A percentile compares a stretch with the other conserved stretches of the same genome.
Conservation (phyloP, 2,113 vertebrate genomes). For the Empidonax traillii region DNA sequence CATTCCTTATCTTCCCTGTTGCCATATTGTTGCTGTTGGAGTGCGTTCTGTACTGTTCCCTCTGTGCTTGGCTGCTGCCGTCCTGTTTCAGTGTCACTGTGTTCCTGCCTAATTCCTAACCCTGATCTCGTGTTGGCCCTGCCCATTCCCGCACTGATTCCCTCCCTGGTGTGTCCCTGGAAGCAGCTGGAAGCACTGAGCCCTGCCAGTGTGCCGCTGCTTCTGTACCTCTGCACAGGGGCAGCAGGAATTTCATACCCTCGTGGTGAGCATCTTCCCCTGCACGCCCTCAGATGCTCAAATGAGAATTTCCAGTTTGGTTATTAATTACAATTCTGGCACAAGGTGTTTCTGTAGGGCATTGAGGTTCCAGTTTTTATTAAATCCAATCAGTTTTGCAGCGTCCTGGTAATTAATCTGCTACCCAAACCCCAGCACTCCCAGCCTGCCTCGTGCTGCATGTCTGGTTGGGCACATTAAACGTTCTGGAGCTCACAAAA, state of each 20-base stretch:
- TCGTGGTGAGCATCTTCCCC: not conserved
- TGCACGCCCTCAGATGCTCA: not conserved
- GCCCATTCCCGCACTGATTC: not conserved
- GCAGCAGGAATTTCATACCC: not conserved
- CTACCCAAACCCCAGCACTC: accelerated
- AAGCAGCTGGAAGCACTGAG: not conserved
- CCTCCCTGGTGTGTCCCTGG: not conserved
- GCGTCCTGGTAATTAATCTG: not conserved
- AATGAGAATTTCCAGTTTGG: not conserved
- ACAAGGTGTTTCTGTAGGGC: not conserved
- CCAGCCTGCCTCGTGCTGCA: not conserved
- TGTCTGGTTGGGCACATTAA: not conserved
- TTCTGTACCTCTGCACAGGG: not conserved
- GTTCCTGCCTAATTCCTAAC: accelerated
- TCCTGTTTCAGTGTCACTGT: not conserved
- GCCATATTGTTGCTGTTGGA: not conserved
- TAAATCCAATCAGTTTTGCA: not conserved
- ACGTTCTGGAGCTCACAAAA: not conserved
- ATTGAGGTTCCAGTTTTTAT: not conserved
- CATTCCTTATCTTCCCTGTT: not conserved
- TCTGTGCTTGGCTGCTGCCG: not conserved
- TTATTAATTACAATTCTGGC: not conserved
- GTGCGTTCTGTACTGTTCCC: not conserved
- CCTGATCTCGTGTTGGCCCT: not conserved
- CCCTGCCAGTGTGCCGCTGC: not conserved